Evolutionary conservation across 2,888 invertebrate genomes (phyloP).

Genomic region (Flexamia atlantica): DNA sequence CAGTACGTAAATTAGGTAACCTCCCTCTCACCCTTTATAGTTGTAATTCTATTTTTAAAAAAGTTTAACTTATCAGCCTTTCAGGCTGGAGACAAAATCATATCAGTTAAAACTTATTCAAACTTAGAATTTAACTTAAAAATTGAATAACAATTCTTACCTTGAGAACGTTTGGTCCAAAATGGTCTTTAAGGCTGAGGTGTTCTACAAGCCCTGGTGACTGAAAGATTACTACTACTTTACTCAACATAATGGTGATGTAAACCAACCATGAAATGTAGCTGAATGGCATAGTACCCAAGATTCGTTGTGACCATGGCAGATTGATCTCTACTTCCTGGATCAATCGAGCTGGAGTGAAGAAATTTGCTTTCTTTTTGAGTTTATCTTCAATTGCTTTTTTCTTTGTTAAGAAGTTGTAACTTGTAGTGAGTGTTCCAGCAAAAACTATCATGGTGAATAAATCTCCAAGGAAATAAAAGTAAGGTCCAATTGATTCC

Average conservation of each 20-base stretch:
- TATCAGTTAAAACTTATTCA: too few relatives aligned
- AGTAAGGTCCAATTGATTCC: constrained; percentile 48
- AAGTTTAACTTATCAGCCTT: too few relatives aligned
- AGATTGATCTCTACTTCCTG: constrained; percentile 41
- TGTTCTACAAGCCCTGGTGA: constrained; percentile 48
- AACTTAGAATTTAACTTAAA: too few relatives aligned
- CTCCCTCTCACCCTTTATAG: too few relatives aligned
- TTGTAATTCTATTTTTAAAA: too few relatives aligned
- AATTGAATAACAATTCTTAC: constrained; percentile 37
- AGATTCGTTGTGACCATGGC: constrained; percentile 47
- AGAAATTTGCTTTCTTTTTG: constrained; percentile 55
- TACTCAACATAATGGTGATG: constrained; percentile 53
- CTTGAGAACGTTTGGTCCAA: constrained; percentile 59
- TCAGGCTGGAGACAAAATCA: too few relatives aligned
- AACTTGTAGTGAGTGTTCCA: constrained; percentile 57
- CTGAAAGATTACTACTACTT: constrained; percentile 59
- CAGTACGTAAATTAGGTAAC: too few relatives aligned
- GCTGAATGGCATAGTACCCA: constrained; percentile 58
- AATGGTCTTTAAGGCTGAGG: constrained; percentile 54
- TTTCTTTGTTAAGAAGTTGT: constrained; percentile 50
- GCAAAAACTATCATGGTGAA: constrained; percentile 49
- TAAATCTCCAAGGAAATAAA: constrained; percentile 54
- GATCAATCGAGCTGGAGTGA: constrained; percentile 52
- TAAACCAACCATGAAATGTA: constrained; percentile 62
- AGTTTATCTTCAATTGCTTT: constrained; percentile 49